A percentile compares a stretch with the other conserved stretches of the same genome.
These are phyloP conservation scores for Mythimna ferrago DNA, from an alignment of 2,888 invertebrate genomes.

Conservation along the genomic window DNA sequence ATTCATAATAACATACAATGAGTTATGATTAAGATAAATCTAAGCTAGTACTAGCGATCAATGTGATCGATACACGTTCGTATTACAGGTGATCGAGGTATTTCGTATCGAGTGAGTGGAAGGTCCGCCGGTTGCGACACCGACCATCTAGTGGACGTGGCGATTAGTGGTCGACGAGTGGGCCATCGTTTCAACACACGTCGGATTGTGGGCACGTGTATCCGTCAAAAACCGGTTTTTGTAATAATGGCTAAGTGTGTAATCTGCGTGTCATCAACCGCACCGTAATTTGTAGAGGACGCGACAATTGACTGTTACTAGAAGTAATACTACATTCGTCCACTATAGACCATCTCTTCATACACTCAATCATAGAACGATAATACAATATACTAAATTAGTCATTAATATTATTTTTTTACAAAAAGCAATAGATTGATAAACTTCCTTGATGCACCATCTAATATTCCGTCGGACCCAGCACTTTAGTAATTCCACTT, in stretches of 20 bases:
- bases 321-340: constrained; percentile 12
- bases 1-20: constrained; percentile 28
- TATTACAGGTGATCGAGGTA: constrained; percentile 78
- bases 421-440: neutral
- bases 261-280: constrained; percentile 68
- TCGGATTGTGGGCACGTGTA: constrained; percentile 77
- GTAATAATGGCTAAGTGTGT: constrained; percentile 69
- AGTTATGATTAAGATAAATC: constrained; percentile 47
- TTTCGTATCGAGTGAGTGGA: constrained; percentile 87
- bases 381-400: neutral
- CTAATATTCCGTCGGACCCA: constrained; percentile 18
- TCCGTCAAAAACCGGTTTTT: constrained; percentile 77
- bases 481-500: constrained; percentile 28
- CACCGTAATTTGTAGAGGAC: constrained; percentile 57
- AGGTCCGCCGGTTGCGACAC: constrained; percentile 86
- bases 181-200: constrained; percentile 87
- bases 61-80: constrained; percentile 75
- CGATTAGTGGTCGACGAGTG: constrained; percentile 86
- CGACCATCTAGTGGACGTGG: constrained; percentile 85
- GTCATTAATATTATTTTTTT: too few species aligned
- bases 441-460: constrained; percentile 37
- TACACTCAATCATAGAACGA: neutral
- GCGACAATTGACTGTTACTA: constrained; percentile 17
- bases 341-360: neutral
- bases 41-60: constrained; percentile 58